Evolutionary conservation across 1,140 invertebrate species (phyloP), one percentile per base, ranked within the genome.

Genomic region (Drosophila paulistorum): DNA sequence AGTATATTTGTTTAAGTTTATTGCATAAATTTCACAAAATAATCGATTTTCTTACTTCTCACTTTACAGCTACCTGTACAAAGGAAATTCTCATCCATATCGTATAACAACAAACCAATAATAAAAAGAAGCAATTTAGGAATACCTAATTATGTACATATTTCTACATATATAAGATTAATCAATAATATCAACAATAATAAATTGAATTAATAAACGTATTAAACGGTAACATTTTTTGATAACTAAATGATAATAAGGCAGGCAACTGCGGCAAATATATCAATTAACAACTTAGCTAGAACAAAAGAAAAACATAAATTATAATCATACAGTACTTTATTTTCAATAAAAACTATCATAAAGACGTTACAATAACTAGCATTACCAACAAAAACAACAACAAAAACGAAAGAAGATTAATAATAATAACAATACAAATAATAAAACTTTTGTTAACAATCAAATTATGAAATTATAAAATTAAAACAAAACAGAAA

Each of bases 331-430:
- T 68, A 10, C 48, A 58, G 48, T 42, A 42, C 41, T 51, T 51
- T 4, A 23, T 51, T 51, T 23, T 23, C 45, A 17, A 68, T 65
- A 35, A 42, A 45, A 65, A 77, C 41, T 45, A 63, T 59, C 45
- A 65, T 63, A 54, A 83, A 85, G 63, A 86, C 60, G 74, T 72
- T 90, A 90, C 85, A 90, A 90, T 86, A 90, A 90, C 79, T 90
- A 86, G 81, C 62, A 74, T 79, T 90, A 51, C 45, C 45, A 51
- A 23, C n/a, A 23, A 17, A 17, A 23, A 51, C 3, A 20, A 48
- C 7, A 20, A 20, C 9, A 48, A 45, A 37, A 17, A 17, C 17
- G 1, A 37, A 37, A 9, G 35, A 3, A 48, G 2, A 48, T 48
- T 23, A 11, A 51, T 51, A 20, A 48, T 20, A 51, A 51, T 51